These are phyloP conservation scores for Oconnorella tubifera DNA, from an alignment of 2,888 invertebrate genomes.

Conservation along the genomic window DNA sequence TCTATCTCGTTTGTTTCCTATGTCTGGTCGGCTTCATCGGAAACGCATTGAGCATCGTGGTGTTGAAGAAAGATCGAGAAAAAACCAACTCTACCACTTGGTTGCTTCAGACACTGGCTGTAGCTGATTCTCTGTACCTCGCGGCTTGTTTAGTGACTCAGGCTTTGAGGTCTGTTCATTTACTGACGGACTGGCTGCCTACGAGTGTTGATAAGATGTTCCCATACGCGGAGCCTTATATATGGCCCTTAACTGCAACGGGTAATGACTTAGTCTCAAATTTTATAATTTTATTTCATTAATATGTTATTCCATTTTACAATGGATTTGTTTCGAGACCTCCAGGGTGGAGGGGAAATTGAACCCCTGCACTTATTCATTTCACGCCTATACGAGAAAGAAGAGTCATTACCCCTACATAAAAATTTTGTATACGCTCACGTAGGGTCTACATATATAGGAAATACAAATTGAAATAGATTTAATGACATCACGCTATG, in stretches of 20 bases:
- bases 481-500: no score
- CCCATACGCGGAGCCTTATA: constrained; percentile 24
- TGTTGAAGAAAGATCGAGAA: constrained; percentile 31
- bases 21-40: constrained; percentile 34
- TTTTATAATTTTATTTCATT: no score
- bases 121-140: constrained; percentile 34
- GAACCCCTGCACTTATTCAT: no score
- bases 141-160: constrained; percentile 34
- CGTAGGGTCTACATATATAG: no score
- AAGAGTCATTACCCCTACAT: no score
- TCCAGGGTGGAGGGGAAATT: no score
- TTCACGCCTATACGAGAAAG: no score
- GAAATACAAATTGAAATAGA: no score
- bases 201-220: constrained; percentile 12
- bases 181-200: constrained; percentile 30
- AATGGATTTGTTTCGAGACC: no score
- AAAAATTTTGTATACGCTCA: no score
- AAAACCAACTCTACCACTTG: constrained; percentile 30
- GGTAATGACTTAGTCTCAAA: no score
- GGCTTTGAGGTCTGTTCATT: constrained; percentile 26
- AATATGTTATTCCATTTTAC: no score
- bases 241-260: constrained; percentile 26
- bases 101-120: constrained; percentile 33
- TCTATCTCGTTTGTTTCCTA: constrained; percentile 31
- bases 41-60: constrained; percentile 31